These are phyloP conservation scores for Drosophila rufa DNA, from an alignment of 1,140 invertebrate species.

Conservation along the genomic window DNA sequence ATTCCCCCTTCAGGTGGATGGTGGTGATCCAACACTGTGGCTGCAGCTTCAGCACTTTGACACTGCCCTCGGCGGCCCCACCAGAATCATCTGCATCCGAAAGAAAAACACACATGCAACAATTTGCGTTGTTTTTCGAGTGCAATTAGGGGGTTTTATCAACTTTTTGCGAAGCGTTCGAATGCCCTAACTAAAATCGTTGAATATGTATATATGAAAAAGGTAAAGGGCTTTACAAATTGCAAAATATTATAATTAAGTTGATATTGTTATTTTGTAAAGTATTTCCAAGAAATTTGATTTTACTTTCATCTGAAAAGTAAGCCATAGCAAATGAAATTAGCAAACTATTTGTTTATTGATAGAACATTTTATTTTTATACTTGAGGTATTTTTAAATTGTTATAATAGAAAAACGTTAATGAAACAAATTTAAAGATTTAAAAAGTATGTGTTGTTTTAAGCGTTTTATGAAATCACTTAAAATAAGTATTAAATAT, in stretches of 20 bases:
- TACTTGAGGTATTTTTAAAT: no score
- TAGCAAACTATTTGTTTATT: no score
- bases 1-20: background rate
- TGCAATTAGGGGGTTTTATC: background rate
- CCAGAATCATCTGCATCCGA: background rate
- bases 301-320: no score
- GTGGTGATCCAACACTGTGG: slow-evolving; percentile 26
- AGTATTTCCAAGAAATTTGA: no score
- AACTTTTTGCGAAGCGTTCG: background rate
- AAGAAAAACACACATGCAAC: slow-evolving; percentile 26
- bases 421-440: no score
- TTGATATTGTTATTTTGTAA: no score
- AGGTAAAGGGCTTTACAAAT: background rate
- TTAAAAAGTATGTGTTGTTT: background rate
- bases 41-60: slow-evolving; percentile 28
- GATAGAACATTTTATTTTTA: no score
- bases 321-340: no score
- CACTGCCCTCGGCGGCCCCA: background rate
- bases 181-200: slow-evolving; percentile 1
- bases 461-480: background rate
- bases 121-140: slow-evolving; percentile 13
- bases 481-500: background rate
- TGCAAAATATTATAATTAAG: no score
- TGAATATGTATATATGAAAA: background rate
- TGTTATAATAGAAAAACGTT: no score